A percentile compares a stretch with the other conserved stretches of the same genome.
These are phyloP conservation scores for roundworm (Caenorhabditis elegans) DNA, from an alignment of 1,140 invertebrate genomes.

Conservation along the genomic window WBcel235 BX284604.4:8296001-8296500, in stretches of 20 bases:
- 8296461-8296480: too few species aligned
- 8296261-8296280: constrained; percentile 21
- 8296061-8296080: constrained; percentile 40
- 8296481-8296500: too few species aligned
- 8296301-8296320: not conserved
- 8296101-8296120: too few species aligned
- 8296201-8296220: constrained; percentile 46
- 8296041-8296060: constrained; percentile 16
- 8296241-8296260: not conserved
- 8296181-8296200: constrained; percentile 45
- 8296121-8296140: too few species aligned
- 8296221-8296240: not conserved
- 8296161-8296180: constrained; percentile 34
- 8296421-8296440: too few species aligned
- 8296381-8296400: constrained; percentile 13
- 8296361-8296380: not conserved
- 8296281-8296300: not conserved
- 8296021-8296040: not conserved
- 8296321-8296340: constrained; percentile 19
- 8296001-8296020: constrained; percentile 36
- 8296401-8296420: not conserved
- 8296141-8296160: constrained; percentile 47
- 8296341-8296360: not conserved
- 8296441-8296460: too few species aligned
- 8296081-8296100: constrained; percentile 31